Conservation (phyloP, 1,140 invertebrate species). For the Micrasema minimum region DNA sequence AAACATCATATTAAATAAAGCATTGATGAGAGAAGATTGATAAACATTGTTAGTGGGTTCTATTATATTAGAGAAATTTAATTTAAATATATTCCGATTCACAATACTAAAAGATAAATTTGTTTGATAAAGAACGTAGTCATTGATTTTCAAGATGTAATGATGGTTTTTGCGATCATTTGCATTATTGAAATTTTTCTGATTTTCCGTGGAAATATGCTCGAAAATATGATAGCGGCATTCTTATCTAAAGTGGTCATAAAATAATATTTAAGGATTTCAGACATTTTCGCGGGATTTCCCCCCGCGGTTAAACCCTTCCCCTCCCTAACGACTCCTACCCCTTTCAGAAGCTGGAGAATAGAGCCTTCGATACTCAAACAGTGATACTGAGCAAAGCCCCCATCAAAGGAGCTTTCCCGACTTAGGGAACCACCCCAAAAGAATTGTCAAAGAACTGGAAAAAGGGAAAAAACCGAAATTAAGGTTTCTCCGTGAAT, state of each 20-base stretch:
- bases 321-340: background rate
- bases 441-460: conserved; percentile 15
- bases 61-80: no score
- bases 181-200: no score
- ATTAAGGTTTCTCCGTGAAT: conserved; percentile 14
- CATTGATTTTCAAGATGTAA: no score
- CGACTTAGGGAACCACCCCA: conserved; percentile 5
- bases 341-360: background rate
- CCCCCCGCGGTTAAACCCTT: background rate
- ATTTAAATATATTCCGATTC: no score
- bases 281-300: background rate
- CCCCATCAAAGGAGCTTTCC: conserved; percentile 6
- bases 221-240: no score
- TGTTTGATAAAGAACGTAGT: no score
- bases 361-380: conserved; percentile 17
- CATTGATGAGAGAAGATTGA: no score
- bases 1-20: no score
- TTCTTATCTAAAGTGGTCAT: background rate
- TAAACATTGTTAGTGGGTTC: no score
- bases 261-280: conserved; percentile 2
- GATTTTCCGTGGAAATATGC: no score
- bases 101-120: no score
- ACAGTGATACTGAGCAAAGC: conserved; percentile 3
- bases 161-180: no score
- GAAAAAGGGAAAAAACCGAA: conserved; percentile 22